Conservation (phyloP, 2,888 invertebrate genomes). For the Cataglyphis albicans region DNA sequence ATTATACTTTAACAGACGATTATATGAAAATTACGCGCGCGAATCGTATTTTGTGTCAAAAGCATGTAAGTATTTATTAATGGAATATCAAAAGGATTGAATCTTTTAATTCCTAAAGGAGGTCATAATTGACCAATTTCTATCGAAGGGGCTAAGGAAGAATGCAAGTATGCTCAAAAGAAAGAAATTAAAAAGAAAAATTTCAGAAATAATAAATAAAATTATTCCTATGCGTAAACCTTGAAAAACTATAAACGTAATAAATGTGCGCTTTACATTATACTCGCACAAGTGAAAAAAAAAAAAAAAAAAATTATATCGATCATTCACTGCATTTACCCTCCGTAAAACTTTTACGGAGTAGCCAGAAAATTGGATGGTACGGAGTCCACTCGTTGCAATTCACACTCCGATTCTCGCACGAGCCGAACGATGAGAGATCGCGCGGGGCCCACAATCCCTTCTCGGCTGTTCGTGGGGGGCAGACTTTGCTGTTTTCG, state of each 20-base stretch:
- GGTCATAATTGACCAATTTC: no score
- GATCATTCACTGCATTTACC: conserved; percentile 4
- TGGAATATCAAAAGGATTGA: no score
- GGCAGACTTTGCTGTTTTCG: conserved; percentile 42
- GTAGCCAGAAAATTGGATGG: conserved; percentile 21
- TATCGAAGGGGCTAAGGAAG: no score
- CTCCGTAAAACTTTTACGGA: conserved; percentile 3
- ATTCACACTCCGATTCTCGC: conserved; percentile 36
- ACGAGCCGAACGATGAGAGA: conserved; percentile 28
- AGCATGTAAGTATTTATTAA: no score
- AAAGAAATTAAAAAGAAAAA: no score
- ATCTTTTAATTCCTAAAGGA: no score
- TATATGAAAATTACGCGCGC: background rate
- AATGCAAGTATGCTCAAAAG: no score
- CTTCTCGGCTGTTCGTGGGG: conserved; percentile 24
- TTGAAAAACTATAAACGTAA: no score
- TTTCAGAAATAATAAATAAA: no score
- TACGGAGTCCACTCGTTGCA: conserved; percentile 5
- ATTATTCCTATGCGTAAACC: no score
- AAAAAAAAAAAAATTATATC: background rate
- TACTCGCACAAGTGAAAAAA: background rate
- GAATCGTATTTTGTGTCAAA: background rate
- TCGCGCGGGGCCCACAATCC: conserved; percentile 25
- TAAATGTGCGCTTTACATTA: background rate
- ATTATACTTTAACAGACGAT: background rate